phyloP scores from a whole-genome alignment of 2,888 invertebrate genomes.

The Rugalucina vietnamica region DNA sequence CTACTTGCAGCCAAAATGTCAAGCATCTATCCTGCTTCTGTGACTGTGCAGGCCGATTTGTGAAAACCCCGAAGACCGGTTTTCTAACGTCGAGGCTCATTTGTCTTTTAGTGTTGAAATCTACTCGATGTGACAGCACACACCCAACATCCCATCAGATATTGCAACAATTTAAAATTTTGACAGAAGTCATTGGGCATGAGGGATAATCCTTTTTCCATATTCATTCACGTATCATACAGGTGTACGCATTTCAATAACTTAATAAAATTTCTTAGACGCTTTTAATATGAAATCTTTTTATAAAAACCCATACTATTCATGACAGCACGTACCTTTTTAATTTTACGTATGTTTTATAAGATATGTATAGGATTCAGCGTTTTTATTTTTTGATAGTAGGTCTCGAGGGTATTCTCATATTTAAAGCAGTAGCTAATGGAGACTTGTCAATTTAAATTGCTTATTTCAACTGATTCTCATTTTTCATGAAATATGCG shows the following conservation, averaged over 20 bases:
- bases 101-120: too few relatives aligned
- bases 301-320: background rate
- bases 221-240: background rate
- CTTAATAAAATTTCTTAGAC: background rate
- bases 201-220: background rate
- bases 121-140: too few relatives aligned
- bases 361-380: background rate
- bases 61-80: too few relatives aligned
- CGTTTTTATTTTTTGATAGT: background rate
- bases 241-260: slow-evolving; percentile 9
- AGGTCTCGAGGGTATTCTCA: background rate
- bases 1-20: too few relatives aligned
- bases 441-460: slow-evolving; percentile 11
- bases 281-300: background rate
- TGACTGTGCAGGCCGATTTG: too few relatives aligned
- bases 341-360: background rate
- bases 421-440: background rate
- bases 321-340: background rate
- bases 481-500: background rate
- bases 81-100: too few relatives aligned
- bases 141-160: too few relatives aligned
- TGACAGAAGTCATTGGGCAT: background rate
- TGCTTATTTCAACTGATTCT: slow-evolving; percentile 2
- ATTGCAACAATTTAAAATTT: too few relatives aligned
- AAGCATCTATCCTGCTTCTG: too few relatives aligned